Percentiles rank a stretch among this genome's conserved stretches.
Conservation (phyloP, 1,140 invertebrate species). For the Cydia amplana region DNA sequence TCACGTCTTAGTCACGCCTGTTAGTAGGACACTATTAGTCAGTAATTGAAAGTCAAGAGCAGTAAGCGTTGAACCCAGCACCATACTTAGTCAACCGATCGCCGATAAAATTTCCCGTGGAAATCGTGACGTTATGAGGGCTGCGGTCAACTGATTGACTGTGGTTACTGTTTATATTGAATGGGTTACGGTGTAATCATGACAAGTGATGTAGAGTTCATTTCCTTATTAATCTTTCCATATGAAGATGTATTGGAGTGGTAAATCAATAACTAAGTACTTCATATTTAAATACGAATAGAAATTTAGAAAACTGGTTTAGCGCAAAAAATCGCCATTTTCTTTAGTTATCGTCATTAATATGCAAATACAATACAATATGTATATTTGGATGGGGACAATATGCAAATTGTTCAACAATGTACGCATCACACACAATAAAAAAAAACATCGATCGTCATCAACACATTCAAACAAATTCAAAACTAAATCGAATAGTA, state of each 20-base stretch:
- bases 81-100: neutral
- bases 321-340: too few species aligned
- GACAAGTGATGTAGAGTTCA: neutral
- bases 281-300: too few species aligned
- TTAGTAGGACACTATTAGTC: neutral
- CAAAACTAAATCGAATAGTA: too few species aligned
- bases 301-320: too few species aligned
- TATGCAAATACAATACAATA: too few species aligned
- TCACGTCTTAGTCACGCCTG: neutral
- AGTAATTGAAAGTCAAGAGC: slow-evolving; percentile 14
- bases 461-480: too few species aligned
- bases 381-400: too few species aligned
- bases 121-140: slow-evolving; percentile 5
- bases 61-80: slow-evolving; percentile 9
- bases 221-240: neutral
- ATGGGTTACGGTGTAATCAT: neutral
- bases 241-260: neutral
- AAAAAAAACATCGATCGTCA: too few species aligned
- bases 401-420: too few species aligned
- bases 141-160: neutral
- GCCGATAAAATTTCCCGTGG: slow-evolving; percentile 22
- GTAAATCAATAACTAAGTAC: too few species aligned
- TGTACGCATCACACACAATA: too few species aligned
- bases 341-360: too few species aligned
- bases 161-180: neutral